Conservation (phyloP, 1,140 invertebrate genomes). For the Dinothrombium tinctorium region DNA sequence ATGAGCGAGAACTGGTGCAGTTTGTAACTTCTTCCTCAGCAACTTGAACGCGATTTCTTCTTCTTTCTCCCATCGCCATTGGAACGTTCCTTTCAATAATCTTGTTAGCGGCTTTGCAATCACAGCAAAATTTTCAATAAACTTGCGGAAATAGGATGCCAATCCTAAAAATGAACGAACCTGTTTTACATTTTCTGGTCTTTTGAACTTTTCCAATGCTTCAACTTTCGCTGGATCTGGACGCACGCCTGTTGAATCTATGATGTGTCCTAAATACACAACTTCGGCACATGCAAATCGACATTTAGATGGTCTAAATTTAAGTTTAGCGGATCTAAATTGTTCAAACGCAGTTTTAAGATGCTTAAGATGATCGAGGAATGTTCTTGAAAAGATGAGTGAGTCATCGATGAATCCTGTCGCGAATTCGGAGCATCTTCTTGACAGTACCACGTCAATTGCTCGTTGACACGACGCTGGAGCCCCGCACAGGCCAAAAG, state of each 20-base stretch:
- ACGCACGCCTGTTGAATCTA: slow-evolving; percentile 2
- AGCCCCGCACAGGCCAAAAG: too few relatives aligned
- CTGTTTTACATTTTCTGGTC: not conserved
- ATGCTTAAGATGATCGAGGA: slow-evolving; percentile 7
- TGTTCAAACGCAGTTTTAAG: not conserved
- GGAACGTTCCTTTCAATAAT: not conserved
- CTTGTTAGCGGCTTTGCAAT: not conserved
- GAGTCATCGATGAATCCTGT: too few relatives aligned
- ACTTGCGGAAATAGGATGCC: not conserved
- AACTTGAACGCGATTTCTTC: slow-evolving; percentile 2
- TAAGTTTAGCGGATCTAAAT: slow-evolving; percentile 4
- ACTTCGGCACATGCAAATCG: slow-evolving; percentile 7
- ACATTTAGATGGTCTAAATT: slow-evolving; percentile 14
- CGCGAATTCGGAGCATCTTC: too few relatives aligned
- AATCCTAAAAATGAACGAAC: not conserved
- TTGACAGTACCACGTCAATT: too few relatives aligned
- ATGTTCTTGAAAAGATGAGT: slow-evolving; percentile 5
- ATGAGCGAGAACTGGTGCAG: not conserved
- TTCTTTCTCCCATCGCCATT: not conserved
- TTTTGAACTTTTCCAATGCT: not conserved
- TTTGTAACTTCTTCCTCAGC: slow-evolving; percentile 16
- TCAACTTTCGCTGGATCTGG: slow-evolving; percentile 4
- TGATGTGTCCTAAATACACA: slow-evolving; percentile 8
- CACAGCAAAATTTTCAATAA: not conserved
- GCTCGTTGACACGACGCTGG: too few relatives aligned